phyloP scores from a whole-genome alignment of 30 jellyfish, hydroid and myxozoan species.

The Haliclystus octoradiatus region DNA sequence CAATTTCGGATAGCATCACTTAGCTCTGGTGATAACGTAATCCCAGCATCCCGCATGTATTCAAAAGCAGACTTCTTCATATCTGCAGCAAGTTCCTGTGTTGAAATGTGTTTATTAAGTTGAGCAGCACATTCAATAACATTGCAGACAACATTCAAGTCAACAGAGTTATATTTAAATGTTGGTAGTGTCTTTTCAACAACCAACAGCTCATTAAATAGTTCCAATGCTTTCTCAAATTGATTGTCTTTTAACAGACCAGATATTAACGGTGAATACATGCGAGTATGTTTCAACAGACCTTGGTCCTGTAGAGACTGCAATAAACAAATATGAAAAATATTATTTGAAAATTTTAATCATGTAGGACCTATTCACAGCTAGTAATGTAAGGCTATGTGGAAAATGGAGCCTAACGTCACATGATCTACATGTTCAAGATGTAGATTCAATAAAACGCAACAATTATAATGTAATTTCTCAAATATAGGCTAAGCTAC shows the following conservation, averaged over 20 bases:
- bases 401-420: too few relatives aligned
- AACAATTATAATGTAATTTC: too few relatives aligned
- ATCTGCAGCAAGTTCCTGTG: background rate
- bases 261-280: slow-evolving; percentile 18
- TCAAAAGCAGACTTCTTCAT: background rate
- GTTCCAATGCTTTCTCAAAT: slow-evolving; percentile 15
- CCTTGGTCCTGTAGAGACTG: slow-evolving; percentile 19
- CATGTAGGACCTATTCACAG: too few relatives aligned
- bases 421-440: slow-evolving; percentile 33
- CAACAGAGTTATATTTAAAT: slow-evolving; percentile 22
- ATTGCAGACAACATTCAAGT: slow-evolving; percentile 11
- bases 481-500: too few relatives aligned
- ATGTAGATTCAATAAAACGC: too few relatives aligned
- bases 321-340: background rate
- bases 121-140: background rate
- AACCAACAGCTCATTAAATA: slow-evolving; percentile 31
- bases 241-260: background rate
- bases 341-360: background rate
- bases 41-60: slow-evolving; percentile 9
- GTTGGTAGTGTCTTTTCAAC: slow-evolving; percentile 29
- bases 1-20: background rate
- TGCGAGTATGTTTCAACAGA: slow-evolving; percentile 23
- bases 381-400: too few relatives aligned
- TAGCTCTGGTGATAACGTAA: background rate
- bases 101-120: background rate